Evolutionary conservation across 1,140 invertebrate genomes (phyloP).

Genomic region (Aphaenogaster rudis): DNA sequence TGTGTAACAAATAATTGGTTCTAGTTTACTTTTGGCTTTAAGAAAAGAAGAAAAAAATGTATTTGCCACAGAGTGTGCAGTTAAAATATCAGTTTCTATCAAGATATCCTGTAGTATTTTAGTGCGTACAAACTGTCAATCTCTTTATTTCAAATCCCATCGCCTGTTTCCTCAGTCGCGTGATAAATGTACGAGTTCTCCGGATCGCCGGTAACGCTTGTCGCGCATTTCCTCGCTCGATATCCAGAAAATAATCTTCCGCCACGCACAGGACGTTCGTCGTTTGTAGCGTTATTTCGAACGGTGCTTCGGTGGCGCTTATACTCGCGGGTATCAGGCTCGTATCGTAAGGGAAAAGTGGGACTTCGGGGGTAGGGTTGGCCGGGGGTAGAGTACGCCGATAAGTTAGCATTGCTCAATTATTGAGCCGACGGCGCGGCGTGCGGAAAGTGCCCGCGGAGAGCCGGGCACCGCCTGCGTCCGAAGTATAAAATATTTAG

Average conservation of each 20-base stretch:
- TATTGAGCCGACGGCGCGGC: slow-evolving; percentile 36
- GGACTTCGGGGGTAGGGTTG: not conserved
- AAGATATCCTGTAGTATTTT: not conserved
- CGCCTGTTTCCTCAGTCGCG: slow-evolving; percentile 5
- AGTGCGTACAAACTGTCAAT: not conserved
- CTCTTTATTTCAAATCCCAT: slow-evolving; percentile 8
- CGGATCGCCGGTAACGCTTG: slow-evolving; percentile 28
- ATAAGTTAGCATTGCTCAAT: slow-evolving; percentile 53
- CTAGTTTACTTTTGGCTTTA: not conserved
- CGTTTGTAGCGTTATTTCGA: slow-evolving; percentile 41
- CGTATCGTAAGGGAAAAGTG: slow-evolving; percentile 19
- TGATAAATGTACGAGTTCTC: slow-evolving; percentile 41
- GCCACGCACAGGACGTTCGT: not conserved
- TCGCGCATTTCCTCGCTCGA: slow-evolving; percentile 47
- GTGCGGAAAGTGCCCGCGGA: slow-evolving; percentile 47
- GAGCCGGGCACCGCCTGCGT: slow-evolving; percentile 56
- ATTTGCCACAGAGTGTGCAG: not conserved
- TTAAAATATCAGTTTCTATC: not conserved
- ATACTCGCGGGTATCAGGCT: slow-evolving; percentile 15
- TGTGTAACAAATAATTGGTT: not conserved
- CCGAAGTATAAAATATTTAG: slow-evolving; percentile 64
- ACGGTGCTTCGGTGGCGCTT: not conserved
- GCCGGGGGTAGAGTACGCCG: slow-evolving; percentile 41
- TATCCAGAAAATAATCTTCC: slow-evolving; percentile 48
- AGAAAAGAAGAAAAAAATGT: not conserved